Percentiles rank a stretch among this genome's conserved stretches.
Evolutionary conservation across 2,113 vertebrate genomes (phyloP).

Genomic region (Brienomyrus brachyistius): DNA sequence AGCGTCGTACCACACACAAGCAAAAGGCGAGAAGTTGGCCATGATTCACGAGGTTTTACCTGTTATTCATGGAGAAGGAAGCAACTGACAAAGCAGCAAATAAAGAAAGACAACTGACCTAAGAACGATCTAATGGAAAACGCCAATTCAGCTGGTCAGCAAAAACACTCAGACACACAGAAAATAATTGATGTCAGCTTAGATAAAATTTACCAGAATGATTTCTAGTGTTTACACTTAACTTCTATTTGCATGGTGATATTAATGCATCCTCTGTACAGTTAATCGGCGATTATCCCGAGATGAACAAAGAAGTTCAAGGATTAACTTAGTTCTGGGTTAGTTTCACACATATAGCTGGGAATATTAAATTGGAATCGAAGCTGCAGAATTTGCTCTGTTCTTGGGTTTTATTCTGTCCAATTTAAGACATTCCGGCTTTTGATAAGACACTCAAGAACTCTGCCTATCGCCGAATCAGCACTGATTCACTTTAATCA

Average conservation of each 20-base stretch:
- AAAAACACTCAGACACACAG: background rate
- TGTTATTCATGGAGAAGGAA: conserved; percentile 7
- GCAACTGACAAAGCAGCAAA: background rate
- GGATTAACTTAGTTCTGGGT: background rate
- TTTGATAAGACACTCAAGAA: background rate
- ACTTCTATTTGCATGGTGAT: background rate
- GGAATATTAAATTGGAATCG: background rate
- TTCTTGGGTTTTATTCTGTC: background rate
- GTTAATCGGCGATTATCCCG: background rate
- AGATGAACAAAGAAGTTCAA: background rate
- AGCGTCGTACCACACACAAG: background rate
- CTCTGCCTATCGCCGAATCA: background rate
- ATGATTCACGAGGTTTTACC: conserved; percentile 13
- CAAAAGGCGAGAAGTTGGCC: background rate
- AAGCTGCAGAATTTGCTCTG: background rate
- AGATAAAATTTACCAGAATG: background rate
- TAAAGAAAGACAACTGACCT: background rate
- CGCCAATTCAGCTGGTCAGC: background rate
- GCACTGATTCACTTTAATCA: background rate
- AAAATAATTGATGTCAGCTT: background rate
- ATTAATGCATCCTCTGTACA: background rate
- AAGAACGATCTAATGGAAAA: background rate
- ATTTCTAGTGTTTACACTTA: background rate
- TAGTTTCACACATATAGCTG: background rate
- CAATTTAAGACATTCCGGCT: background rate